Conservation (phyloP, 2,797 vertebrate species). For the Hipposideros larvatus region DNA sequence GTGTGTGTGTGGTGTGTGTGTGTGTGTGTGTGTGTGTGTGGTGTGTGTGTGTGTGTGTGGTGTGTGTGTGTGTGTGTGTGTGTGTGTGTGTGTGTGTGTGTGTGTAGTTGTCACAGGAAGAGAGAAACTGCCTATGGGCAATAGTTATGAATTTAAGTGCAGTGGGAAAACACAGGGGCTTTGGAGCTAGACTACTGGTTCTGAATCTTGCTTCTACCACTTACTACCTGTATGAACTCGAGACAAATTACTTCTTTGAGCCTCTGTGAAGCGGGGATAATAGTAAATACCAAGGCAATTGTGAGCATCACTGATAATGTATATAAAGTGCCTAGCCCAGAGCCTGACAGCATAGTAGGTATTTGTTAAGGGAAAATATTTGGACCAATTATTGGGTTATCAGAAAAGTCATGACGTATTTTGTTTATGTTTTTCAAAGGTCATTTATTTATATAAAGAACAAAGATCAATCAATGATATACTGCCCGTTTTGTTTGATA, state of each 20-base stretch:
- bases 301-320: not conserved
- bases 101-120: not conserved
- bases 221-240: not conserved
- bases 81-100: no score
- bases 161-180: not conserved
- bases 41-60: no score
- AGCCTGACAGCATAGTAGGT: not conserved
- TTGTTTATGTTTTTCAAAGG: no score
- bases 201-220: not conserved
- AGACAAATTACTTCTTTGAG: not conserved
- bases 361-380: not conserved
- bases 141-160: not conserved
- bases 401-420: no score
- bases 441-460: no score
- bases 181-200: not conserved
- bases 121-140: not conserved
- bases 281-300: not conserved
- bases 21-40: no score
- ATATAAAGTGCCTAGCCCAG: not conserved
- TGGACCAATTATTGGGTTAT: not conserved
- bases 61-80: no score
- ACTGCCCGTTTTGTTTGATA: no score
- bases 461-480: no score
- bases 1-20: no score
- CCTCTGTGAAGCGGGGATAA: not conserved